phyloP scores from a whole-genome alignment of 2,888 invertebrate species.

The Amiota minor region DNA sequence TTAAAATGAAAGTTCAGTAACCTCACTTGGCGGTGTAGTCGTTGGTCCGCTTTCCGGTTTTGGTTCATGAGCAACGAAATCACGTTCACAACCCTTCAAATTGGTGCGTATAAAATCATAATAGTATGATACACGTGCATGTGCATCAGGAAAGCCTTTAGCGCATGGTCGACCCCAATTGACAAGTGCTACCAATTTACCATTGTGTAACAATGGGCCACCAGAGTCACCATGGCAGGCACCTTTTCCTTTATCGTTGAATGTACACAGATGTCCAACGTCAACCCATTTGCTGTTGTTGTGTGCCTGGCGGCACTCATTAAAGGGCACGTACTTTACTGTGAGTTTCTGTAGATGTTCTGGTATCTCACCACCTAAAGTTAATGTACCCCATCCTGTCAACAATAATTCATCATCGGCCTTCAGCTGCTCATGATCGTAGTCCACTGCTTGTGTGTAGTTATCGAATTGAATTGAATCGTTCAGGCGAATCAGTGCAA shows the following conservation, averaged over 20 bases:
- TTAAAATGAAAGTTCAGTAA: neutral
- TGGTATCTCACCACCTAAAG: constrained; percentile 75
- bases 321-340: constrained; percentile 76
- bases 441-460: constrained; percentile 75
- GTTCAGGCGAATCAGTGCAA: constrained; percentile 79
- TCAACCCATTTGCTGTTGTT: constrained; percentile 74
- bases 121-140: constrained; percentile 69
- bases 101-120: constrained; percentile 70
- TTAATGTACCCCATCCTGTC: constrained; percentile 79
- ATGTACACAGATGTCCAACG: constrained; percentile 77
- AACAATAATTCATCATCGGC: constrained; percentile 75
- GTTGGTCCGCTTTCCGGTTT: neutral
- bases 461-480: constrained; percentile 75
- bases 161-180: constrained; percentile 73
- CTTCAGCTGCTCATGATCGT: constrained; percentile 65
- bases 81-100: constrained; percentile 43
- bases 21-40: neutral
- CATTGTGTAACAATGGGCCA: constrained; percentile 68
- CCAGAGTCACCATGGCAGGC: constrained; percentile 72
- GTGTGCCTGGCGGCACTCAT: constrained; percentile 76
- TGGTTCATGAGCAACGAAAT: neutral
- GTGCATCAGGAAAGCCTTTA: constrained; percentile 69
- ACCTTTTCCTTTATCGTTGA: constrained; percentile 76
- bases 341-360: constrained; percentile 77
- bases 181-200: constrained; percentile 66